Percentiles rank a stretch among this genome's conserved stretches.
Evolutionary conservation across 1,140 invertebrate species (phyloP).

Genomic region (Zelostemma sp.): DNA sequence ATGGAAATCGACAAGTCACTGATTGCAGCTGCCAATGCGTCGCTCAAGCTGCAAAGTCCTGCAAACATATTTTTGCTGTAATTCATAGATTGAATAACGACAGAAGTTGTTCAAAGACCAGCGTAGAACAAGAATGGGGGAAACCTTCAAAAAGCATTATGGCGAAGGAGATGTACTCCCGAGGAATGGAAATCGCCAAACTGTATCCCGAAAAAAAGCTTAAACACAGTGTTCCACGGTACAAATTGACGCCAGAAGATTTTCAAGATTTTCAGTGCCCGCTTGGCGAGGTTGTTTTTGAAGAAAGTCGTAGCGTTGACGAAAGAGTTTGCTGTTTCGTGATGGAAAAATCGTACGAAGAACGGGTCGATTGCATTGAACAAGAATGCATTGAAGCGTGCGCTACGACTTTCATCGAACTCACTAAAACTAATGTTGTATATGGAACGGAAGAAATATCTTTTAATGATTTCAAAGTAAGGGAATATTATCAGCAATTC

Average conservation of each 20-base stretch:
- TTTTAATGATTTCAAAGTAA: no score
- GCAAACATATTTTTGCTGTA: slow-evolving; percentile 11
- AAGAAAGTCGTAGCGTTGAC: neutral
- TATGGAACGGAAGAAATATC: no score
- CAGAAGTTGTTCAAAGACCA: slow-evolving; percentile 11
- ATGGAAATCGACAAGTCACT: neutral
- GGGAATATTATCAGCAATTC: no score
- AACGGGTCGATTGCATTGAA: neutral
- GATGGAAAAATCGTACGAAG: neutral
- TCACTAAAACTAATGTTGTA: neutral
- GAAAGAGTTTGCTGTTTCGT: neutral
- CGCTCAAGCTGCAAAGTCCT: neutral
- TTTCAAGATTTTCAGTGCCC: neutral
- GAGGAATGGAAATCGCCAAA: neutral
- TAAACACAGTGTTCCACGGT: neutral
- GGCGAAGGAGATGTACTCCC: slow-evolving; percentile 10
- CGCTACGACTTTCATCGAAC: neutral
- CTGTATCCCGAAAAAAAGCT: neutral
- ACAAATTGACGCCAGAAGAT: neutral
- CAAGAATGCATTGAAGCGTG: neutral
- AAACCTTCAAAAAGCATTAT: neutral
- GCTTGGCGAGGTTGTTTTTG: neutral
- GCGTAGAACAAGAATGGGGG: slow-evolving; percentile 16
- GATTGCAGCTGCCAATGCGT: neutral
- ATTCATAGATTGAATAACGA: slow-evolving; percentile 12